Conservation (phyloP, 2,113 vertebrate genomes). For the Anhinga anhinga region DNA sequence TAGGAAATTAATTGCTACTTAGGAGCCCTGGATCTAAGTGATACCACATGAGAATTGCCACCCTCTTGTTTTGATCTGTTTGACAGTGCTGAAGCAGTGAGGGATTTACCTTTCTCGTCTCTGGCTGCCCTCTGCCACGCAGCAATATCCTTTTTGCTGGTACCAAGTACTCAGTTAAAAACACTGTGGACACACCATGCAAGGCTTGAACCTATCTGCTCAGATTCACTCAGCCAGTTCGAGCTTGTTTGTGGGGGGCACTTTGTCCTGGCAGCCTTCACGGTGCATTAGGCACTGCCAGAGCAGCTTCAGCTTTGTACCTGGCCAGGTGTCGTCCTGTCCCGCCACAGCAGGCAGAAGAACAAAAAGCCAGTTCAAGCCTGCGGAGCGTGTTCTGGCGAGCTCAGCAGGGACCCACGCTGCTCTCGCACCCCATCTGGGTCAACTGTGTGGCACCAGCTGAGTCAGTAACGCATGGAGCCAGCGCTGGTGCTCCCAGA, state of each 20-base stretch:
- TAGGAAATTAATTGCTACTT: background rate
- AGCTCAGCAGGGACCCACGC: accelerated
- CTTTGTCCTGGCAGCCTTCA: background rate
- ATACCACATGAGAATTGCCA: background rate
- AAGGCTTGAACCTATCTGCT: background rate
- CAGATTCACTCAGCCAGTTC: background rate
- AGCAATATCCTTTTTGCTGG: background rate
- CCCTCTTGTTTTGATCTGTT: background rate
- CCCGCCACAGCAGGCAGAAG: background rate
- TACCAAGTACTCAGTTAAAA: background rate
- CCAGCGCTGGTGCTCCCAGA: accelerated
- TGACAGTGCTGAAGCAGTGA: background rate
- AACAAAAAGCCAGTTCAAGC: too few species aligned
- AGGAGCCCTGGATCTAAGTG: background rate
- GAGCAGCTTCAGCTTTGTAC: background rate
- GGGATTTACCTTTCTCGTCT: background rate
- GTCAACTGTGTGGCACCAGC: background rate
- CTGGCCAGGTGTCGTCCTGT: background rate
- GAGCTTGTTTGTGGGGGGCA: accelerated
- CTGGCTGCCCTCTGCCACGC: background rate
- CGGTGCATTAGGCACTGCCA: accelerated
- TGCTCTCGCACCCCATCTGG: accelerated
- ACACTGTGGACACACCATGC: accelerated
- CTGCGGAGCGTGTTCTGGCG: accelerated
- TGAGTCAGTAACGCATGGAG: accelerated